A percentile compares a stretch with the other conserved stretches of the same genome.
Evolutionary conservation across 37 sponge, comb jelly and placozoan species (phyloP).

Genomic region (Mnemiopsis leidyi): DNA sequence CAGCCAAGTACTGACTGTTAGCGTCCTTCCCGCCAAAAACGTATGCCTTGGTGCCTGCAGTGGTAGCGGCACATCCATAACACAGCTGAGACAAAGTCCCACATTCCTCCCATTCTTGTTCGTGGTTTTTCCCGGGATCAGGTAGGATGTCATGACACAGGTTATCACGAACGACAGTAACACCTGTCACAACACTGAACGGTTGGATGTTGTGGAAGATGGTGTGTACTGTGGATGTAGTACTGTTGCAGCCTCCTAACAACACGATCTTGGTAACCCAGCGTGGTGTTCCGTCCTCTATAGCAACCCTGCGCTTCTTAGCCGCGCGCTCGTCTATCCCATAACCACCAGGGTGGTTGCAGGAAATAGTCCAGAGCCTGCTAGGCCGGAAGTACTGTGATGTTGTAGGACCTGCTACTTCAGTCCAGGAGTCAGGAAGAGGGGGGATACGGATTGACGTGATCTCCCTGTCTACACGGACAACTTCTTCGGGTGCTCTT

Average conservation of each 20-base stretch:
- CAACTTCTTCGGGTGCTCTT: not conserved
- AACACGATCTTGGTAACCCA: slow-evolving; percentile 42
- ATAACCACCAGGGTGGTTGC: slow-evolving; percentile 61
- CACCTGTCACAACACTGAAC: slow-evolving; percentile 61
- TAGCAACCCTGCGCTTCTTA: not conserved
- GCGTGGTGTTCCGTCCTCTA: not conserved
- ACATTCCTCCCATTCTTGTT: slow-evolving; percentile 23
- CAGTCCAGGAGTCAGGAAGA: not conserved
- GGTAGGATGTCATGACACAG: not conserved
- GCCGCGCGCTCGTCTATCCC: not conserved
- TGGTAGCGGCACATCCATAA: slow-evolving; percentile 50
- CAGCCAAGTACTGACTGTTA: slow-evolving; percentile 34
- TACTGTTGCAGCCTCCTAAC: slow-evolving; percentile 60
- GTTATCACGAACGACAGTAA: slow-evolving; percentile 17
- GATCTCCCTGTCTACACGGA: too few species aligned
- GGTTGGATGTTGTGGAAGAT: slow-evolving; percentile 58
- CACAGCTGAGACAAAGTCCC: slow-evolving; percentile 50
- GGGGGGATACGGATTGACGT: not conserved
- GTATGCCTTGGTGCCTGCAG: slow-evolving; percentile 52
- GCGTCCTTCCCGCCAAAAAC: slow-evolving; percentile 63
- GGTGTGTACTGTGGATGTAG: slow-evolving; percentile 23
- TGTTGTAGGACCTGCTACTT: not conserved
- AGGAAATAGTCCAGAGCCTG: slow-evolving; percentile 51
- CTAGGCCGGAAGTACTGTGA: not conserved
- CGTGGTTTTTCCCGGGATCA: not conserved